Evolutionary conservation across 2,113 vertebrate species (phyloP).

Genomic region (Gracilinanus agilis): DNA sequence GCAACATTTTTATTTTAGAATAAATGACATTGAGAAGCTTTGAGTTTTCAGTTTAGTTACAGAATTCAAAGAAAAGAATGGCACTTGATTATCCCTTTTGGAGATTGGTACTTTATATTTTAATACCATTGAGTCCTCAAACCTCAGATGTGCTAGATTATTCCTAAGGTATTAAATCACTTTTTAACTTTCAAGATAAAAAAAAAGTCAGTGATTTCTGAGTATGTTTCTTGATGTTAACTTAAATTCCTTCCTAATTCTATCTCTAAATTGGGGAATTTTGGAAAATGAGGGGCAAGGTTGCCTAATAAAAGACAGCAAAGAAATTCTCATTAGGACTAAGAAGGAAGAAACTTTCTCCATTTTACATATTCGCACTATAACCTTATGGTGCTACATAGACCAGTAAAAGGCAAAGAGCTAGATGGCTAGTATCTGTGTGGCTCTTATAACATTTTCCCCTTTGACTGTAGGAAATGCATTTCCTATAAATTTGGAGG

Average conservation of each 20-base stretch:
- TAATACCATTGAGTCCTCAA: background rate
- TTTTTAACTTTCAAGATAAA: background rate
- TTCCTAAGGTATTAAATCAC: background rate
- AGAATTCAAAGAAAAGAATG: background rate
- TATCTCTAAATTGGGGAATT: background rate
- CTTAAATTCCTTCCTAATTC: background rate
- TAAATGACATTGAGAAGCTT: background rate
- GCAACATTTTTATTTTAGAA: background rate
- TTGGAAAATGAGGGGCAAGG: background rate
- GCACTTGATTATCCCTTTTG: background rate
- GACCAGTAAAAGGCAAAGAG: background rate
- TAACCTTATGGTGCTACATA: background rate
- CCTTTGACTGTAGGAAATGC: background rate
- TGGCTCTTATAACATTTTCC: background rate
- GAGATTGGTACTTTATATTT: background rate
- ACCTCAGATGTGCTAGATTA: background rate
- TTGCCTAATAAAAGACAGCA: background rate
- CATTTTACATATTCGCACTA: background rate
- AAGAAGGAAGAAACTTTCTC: background rate
- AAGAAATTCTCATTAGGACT: background rate
- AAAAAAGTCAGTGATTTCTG: background rate
- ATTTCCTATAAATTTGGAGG: background rate
- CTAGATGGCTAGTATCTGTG: background rate
- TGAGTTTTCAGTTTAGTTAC: slow-evolving; percentile 15
- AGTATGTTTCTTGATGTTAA: background rate